These are phyloP conservation scores for Peromyscus maniculatus DNA, from an alignment of 2,113 vertebrate species.

Conservation along the genomic window DNA sequence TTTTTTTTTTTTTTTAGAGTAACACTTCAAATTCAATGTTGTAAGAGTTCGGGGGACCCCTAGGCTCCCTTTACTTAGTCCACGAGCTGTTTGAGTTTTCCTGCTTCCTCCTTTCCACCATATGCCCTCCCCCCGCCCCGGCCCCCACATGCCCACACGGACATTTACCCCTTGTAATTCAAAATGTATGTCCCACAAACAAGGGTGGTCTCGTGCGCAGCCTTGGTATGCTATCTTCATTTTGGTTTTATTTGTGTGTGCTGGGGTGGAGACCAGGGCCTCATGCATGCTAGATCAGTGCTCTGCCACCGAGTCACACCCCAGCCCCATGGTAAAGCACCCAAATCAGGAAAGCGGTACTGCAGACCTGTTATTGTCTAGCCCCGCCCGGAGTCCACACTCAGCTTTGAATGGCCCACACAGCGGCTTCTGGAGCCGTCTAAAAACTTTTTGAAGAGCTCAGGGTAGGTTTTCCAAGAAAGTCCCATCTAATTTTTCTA, in stretches of 20 bases:
- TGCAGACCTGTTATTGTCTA: background rate
- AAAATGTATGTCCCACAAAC: background rate
- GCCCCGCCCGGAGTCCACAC: background rate
- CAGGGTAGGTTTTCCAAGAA: background rate
- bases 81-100: background rate
- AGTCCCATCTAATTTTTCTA: background rate
- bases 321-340: rapidly evolving
- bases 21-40: background rate
- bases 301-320: background rate
- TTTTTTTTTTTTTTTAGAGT: background rate
- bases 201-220: background rate
- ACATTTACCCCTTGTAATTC: background rate
- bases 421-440: background rate
- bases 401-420: background rate
- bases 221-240: background rate
- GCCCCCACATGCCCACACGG: too few relatives aligned
- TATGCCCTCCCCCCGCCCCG: too few relatives aligned
- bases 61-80: background rate
- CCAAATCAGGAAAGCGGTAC: background rate
- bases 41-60: background rate
- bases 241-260: background rate
- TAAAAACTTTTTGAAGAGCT: background rate
- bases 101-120: background rate
- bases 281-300: background rate
- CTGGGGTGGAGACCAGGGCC: background rate